These are phyloP conservation scores for Nebria brevicollis DNA, from an alignment of 2,888 invertebrate species.

Conservation along the genomic window DNA sequence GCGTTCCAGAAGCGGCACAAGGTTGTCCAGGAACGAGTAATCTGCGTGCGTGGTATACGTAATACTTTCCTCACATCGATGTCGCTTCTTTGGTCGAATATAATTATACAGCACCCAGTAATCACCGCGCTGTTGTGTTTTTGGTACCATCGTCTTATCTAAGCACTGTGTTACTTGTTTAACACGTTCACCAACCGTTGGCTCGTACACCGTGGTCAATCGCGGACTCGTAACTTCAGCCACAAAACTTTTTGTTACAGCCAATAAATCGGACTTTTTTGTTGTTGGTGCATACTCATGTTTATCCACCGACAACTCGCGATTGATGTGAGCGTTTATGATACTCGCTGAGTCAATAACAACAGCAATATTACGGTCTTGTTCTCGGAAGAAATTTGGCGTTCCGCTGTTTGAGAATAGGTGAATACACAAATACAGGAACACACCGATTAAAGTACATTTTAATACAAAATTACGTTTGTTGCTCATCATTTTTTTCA, in stretches of 20 bases:
- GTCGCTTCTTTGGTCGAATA: conserved; percentile 73
- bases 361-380: conserved; percentile 15
- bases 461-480: conserved; percentile 46
- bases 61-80: conserved; percentile 83
- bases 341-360: background rate
- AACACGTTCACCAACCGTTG: conserved; percentile 25
- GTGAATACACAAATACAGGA: conserved; percentile 47
- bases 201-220: conserved; percentile 12
- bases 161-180: conserved; percentile 57
- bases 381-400: conserved; percentile 48
- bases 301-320: background rate
- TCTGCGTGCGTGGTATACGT: conserved; percentile 95
- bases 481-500: conserved; percentile 40
- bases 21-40: conserved; percentile 90
- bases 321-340: conserved; percentile 7
- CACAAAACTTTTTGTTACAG: background rate
- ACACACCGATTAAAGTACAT: conserved; percentile 39
- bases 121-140: conserved; percentile 62
- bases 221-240: conserved; percentile 7
- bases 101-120: conserved; percentile 93
- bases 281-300: conserved; percentile 13
- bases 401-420: conserved; percentile 48
- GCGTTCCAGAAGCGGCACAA: conserved; percentile 82
- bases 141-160: conserved; percentile 58
- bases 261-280: background rate